Evolutionary conservation across 2,113 vertebrate genomes (phyloP).

Genomic region (Salvelinus namaycush): DNA sequence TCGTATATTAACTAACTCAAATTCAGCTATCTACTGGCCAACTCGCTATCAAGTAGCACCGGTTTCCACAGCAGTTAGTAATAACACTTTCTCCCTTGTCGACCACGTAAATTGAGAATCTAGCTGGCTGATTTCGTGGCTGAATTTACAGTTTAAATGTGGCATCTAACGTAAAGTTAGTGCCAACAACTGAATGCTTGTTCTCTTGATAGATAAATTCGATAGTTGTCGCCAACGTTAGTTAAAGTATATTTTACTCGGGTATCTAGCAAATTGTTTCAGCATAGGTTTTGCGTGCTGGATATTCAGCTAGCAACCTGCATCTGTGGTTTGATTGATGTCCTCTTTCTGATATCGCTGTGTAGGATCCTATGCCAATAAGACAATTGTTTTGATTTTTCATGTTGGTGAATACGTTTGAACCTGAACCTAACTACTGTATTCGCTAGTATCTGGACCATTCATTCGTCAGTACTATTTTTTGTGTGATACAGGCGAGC

Average conservation of each 20-base stretch:
- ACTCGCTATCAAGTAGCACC: slow-evolving; percentile 38
- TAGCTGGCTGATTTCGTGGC: neutral
- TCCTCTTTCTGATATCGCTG: slow-evolving; percentile 22
- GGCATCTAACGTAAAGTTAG: neutral
- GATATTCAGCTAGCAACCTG: neutral
- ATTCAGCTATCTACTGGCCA: neutral
- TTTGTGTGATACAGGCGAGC: neutral
- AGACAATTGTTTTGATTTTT: neutral
- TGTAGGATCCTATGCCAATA: neutral
- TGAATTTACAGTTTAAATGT: neutral
- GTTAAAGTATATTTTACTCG: neutral
- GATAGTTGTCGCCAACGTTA: neutral
- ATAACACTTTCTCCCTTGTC: neutral
- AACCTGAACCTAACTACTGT: neutral
- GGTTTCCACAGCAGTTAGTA: neutral
- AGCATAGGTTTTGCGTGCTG: neutral
- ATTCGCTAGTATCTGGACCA: neutral
- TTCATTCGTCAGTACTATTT: neutral
- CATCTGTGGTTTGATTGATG: slow-evolving; percentile 2
- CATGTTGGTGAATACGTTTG: neutral
- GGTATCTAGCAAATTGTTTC: neutral
- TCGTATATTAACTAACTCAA: neutral
- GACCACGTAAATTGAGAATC: neutral
- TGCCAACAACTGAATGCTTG: neutral
- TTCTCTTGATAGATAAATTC: neutral